Percentiles rank a stretch among this genome's conserved stretches.
Conservation (phyloP, 2,797 vertebrate species). For the Acropternis orthonyx region DNA sequence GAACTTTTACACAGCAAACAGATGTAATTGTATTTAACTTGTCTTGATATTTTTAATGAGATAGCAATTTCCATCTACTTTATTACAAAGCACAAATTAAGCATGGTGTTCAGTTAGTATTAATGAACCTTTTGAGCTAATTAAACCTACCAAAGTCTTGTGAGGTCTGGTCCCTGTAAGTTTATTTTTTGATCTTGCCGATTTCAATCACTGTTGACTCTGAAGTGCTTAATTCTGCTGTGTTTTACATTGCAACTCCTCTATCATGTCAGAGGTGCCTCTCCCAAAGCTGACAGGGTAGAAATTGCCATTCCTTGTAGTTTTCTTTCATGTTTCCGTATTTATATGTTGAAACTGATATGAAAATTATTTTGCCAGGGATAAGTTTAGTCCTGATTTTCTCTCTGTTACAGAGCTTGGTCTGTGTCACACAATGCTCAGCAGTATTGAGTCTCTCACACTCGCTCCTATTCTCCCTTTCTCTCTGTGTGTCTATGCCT, state of each 20-base stretch:
- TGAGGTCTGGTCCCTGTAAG: neutral
- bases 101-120: neutral
- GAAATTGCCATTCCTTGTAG: neutral
- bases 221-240: rapidly evolving
- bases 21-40: neutral
- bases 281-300: neutral
- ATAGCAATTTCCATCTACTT: neutral
- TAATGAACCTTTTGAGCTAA: neutral
- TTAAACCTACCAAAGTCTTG: neutral
- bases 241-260: neutral
- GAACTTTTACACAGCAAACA: neutral
- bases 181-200: neutral
- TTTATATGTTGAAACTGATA: neutral
- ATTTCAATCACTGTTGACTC: neutral
- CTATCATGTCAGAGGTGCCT: neutral
- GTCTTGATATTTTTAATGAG: neutral
- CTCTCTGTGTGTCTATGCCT: neutral
- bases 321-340: neutral
- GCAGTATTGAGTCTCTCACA: neutral
- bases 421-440: neutral
- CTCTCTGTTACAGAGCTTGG: neutral
- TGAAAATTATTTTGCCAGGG: neutral
- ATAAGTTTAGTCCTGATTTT: neutral
- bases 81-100: neutral
- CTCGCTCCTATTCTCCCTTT: neutral